phyloP scores from a whole-genome alignment of 2,113 vertebrate species.

The Heteronetta atricapilla region DNA sequence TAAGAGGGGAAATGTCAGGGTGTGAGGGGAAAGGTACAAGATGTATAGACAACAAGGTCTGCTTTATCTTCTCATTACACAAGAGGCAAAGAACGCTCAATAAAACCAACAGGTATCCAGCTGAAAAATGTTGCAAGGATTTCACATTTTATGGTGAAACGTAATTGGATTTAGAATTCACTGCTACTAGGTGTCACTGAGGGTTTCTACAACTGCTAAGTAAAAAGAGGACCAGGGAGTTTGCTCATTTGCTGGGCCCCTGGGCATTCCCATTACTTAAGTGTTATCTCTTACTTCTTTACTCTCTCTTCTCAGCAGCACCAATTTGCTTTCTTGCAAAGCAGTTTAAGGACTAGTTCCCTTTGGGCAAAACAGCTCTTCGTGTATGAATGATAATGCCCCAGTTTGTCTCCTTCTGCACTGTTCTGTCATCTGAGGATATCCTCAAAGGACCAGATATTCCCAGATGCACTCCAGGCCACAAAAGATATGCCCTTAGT shows the following conservation, averaged over 20 bases:
- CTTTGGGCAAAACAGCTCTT: not conserved
- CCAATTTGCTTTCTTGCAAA: not conserved
- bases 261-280: not conserved
- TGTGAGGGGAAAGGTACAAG: not conserved
- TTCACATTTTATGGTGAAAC: fast-evolving
- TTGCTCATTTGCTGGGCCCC: not conserved
- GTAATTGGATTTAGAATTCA: not conserved
- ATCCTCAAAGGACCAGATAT: not conserved
- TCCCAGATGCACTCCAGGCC: not conserved
- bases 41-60: fast-evolving
- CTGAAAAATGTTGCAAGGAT: not conserved
- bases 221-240: not conserved
- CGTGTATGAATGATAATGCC: not conserved
- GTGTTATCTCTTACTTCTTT: not conserved
- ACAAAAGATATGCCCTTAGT: not conserved
- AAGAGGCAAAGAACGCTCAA: not conserved
- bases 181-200: not conserved
- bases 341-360: not conserved
- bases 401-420: not conserved
- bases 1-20: not conserved
- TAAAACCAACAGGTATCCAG: not conserved
- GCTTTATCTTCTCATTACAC: not conserved
- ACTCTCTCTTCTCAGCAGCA: not conserved
- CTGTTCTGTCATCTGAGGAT: not conserved
- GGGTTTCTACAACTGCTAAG: not conserved